Conservation (phyloP, 2,797 vertebrate species). For the Diplodus sargus region DNA sequence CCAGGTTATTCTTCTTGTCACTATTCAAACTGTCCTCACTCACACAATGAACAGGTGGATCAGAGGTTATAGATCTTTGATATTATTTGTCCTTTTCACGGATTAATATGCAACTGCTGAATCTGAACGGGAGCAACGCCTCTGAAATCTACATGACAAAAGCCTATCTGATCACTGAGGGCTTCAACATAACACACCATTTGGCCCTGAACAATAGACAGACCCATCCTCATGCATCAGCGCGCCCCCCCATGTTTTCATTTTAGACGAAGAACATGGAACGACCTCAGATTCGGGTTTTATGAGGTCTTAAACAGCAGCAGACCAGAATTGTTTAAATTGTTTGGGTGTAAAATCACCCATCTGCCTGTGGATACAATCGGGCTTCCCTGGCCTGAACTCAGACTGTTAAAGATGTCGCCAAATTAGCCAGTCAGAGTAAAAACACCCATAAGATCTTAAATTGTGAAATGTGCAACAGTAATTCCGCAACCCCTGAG, state of each 20-base stretch:
- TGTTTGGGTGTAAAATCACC: constrained; percentile 27
- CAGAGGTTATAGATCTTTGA: background rate
- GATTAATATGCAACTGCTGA: background rate
- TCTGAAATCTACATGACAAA: constrained; percentile 4
- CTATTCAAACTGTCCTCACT: background rate
- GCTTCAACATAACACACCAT: constrained; percentile 11
- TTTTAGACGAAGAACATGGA: constrained; percentile 17
- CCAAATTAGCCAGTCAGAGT: constrained; percentile 25
- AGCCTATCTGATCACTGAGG: background rate
- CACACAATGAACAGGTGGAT: background rate
- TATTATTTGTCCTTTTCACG: background rate
- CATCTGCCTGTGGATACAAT: constrained; percentile 46
- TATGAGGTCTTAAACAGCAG: constrained; percentile 25
- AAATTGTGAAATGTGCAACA: constrained; percentile 2
- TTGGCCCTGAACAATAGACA: constrained; percentile 14
- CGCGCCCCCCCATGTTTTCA: background rate
- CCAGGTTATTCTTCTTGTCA: background rate
- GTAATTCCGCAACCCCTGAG: no score
- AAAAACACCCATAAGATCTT: constrained; percentile 20
- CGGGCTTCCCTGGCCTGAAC: constrained; percentile 15
- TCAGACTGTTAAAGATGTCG: constrained; percentile 9
- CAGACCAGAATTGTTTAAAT: constrained; percentile 26
- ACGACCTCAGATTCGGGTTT: constrained; percentile 30
- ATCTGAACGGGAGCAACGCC: background rate
- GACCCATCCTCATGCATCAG: background rate